These are phyloP conservation scores for Pipra filicauda DNA, from an alignment of 2,113 vertebrate genomes.

Conservation along the genomic window DNA sequence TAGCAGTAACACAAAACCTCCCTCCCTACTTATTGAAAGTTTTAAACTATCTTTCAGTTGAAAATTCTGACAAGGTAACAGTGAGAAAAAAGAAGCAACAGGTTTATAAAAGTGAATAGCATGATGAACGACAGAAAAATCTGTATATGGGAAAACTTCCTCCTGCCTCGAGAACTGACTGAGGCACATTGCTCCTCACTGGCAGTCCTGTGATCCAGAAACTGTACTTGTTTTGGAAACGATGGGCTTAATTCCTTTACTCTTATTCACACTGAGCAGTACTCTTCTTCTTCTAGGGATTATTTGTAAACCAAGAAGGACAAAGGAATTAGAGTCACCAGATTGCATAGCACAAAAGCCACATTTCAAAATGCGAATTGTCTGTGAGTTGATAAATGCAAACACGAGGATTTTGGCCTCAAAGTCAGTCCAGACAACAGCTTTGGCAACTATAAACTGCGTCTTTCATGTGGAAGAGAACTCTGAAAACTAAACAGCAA, in stretches of 20 bases:
- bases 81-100: neutral
- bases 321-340: neutral
- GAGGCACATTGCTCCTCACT: neutral
- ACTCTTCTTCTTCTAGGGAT: neutral
- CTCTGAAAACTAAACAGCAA: slow-evolving; percentile 1
- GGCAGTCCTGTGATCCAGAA: neutral
- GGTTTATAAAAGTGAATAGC: neutral
- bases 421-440: neutral
- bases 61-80: neutral
- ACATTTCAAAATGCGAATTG: neutral
- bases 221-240: neutral
- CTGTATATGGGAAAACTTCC: neutral
- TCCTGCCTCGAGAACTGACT: neutral
- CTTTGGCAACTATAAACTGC: neutral
- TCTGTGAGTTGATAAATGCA: neutral
- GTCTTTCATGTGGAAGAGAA: neutral
- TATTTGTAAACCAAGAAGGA: neutral
- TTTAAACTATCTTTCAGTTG: neutral
- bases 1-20: neutral
- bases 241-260: neutral
- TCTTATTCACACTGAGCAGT: neutral
- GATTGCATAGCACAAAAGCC: neutral
- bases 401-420: neutral
- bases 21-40: neutral
- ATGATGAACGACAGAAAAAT: neutral